Conservation (phyloP, 2,113 vertebrate species). For the Megatriorchis doriae region DNA sequence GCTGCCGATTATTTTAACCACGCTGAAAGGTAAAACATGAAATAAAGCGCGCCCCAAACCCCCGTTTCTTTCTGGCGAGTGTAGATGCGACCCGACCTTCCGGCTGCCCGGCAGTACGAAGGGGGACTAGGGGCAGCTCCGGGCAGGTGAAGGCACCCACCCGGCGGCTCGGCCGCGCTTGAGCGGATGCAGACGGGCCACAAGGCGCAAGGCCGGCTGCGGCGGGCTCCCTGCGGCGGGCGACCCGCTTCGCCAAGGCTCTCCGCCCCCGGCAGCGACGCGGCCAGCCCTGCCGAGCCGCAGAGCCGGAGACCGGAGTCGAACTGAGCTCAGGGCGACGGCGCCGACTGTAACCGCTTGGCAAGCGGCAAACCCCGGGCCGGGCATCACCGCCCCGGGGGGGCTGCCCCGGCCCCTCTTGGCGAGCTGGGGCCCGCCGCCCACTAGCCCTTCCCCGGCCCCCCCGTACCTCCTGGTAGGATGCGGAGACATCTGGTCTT, state of each 20-base stretch:
- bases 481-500: slow-evolving; percentile 70
- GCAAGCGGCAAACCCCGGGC: not conserved
- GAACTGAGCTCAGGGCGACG: not conserved
- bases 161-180: not conserved
- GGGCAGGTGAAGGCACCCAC: not conserved
- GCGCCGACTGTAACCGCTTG: fast-evolving
- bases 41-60: fast-evolving
- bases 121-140: not conserved
- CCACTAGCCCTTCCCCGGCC: not conserved
- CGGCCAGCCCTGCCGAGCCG: not conserved
- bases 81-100: fast-evolving
- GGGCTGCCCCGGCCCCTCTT: not conserved
- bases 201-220: not conserved
- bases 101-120: fast-evolving
- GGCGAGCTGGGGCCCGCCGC: not conserved
- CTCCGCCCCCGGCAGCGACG: not conserved
- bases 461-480: slow-evolving; percentile 84
- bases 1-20: fast-evolving
- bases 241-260: not conserved
- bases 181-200: not conserved
- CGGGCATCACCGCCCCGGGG: not conserved
- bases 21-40: fast-evolving
- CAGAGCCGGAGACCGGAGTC: no score
- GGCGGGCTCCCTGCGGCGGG: not conserved
- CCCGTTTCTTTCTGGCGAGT: fast-evolving